Percentiles rank a stretch among this genome's conserved stretches.
Conservation (phyloP, 2,797 vertebrate genomes). For the Paedocypris micromegethes region DNA sequence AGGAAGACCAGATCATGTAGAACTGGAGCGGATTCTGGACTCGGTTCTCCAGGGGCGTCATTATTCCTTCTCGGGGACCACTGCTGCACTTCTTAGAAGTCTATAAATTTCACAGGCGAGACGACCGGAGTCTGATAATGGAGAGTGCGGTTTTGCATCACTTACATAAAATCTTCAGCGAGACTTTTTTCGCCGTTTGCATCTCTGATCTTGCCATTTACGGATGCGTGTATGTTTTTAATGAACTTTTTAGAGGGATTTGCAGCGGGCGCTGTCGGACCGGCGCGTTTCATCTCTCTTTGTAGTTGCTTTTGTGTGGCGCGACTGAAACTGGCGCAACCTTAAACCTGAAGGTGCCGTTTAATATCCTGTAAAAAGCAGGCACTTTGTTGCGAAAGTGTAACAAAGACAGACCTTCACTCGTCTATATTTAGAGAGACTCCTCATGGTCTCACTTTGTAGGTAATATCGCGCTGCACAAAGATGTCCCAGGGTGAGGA, state of each 20-base stretch:
- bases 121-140: background rate
- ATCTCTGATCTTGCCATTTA: conserved; percentile 34
- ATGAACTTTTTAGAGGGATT: conserved; percentile 14
- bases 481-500: conserved; percentile 22
- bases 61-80: conserved; percentile 21
- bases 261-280: background rate
- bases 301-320: conserved; percentile 5
- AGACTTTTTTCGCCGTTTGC: conserved; percentile 9
- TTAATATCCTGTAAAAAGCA: conserved; percentile 29
- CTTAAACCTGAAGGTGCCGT: conserved; percentile 27
- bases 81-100: conserved; percentile 14
- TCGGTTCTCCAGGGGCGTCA: conserved; percentile 25
- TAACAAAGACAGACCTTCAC: conserved; percentile 34
- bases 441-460: conserved; percentile 28
- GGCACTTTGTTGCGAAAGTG: conserved; percentile 31
- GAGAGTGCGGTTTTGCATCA: conserved; percentile 15
- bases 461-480: conserved; percentile 25
- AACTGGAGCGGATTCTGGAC: conserved; percentile 19
- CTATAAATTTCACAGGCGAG: conserved; percentile 19
- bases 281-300: background rate
- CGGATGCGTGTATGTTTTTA: conserved; percentile 27
- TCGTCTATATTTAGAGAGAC: conserved; percentile 33
- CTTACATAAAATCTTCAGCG: conserved; percentile 21
- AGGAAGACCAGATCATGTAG: conserved; percentile 10
- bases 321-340: conserved; percentile 15